phyloP scores from a whole-genome alignment of 2,888 invertebrate genomes.

The Diadegma fenestrale region DNA sequence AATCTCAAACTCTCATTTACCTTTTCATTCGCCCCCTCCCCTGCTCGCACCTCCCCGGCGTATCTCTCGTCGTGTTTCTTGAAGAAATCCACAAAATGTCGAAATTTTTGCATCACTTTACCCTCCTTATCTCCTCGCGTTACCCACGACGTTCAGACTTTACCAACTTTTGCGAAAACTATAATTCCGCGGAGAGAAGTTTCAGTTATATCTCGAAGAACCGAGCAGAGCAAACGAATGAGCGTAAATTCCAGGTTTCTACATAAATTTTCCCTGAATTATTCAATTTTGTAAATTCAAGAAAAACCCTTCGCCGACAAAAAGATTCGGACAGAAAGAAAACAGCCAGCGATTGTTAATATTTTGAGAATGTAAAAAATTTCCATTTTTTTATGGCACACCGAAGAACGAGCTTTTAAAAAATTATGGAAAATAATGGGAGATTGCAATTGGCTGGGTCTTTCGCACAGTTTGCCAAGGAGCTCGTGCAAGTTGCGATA shows the following conservation, averaged over 20 bases:
- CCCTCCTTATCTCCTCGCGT: background rate
- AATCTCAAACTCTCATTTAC: background rate
- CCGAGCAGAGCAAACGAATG: background rate
- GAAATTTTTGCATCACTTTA: slow-evolving; percentile 10
- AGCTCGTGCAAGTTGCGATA: too few relatives aligned
- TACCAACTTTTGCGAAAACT: slow-evolving; percentile 16
- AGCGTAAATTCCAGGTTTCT: background rate
- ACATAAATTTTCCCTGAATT: background rate
- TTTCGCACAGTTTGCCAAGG: too few relatives aligned
- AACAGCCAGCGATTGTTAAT: too few relatives aligned
- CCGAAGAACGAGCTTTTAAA: background rate
- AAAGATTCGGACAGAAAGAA: background rate
- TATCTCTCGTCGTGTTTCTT: background rate
- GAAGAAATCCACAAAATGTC: background rate
- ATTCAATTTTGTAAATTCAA: slow-evolving; percentile 1
- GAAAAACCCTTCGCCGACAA: background rate
- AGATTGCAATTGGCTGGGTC: too few relatives aligned
- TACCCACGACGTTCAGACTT: background rate
- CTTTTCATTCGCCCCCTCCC: background rate
- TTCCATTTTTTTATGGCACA: background rate
- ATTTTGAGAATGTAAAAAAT: too few relatives aligned
- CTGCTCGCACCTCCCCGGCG: background rate
- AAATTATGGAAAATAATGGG: background rate
- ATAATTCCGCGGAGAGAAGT: background rate
- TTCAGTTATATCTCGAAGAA: background rate